Percentiles rank a stretch among this genome's conserved stretches.
Conservation (phyloP, 2,888 invertebrate genomes). For the Meteorus cinctellus region DNA sequence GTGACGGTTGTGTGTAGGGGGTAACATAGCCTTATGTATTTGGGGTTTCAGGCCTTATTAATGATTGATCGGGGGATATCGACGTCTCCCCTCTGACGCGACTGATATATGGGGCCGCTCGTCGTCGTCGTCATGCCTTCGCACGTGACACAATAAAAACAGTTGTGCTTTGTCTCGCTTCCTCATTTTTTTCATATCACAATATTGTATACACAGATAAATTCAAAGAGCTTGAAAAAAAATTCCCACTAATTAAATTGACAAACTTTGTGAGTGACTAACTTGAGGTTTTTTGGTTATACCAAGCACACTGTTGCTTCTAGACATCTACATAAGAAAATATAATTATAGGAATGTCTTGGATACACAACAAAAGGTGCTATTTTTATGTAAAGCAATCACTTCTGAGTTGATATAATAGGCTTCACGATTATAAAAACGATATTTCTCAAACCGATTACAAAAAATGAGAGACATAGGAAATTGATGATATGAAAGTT, state of each 20-base stretch:
- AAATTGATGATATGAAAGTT: background rate
- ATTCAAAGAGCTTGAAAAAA: background rate
- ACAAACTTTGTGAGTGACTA: too few species aligned
- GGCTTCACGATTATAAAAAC: too few species aligned
- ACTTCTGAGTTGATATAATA: too few species aligned
- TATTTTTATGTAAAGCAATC: too few species aligned
- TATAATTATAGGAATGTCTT: too few species aligned
- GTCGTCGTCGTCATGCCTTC: slow-evolving; percentile 57
- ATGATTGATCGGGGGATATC: slow-evolving; percentile 74
- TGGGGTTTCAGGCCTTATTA: slow-evolving; percentile 73
- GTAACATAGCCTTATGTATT: slow-evolving; percentile 64
- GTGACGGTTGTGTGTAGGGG: slow-evolving; percentile 40
- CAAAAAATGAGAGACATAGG: background rate
- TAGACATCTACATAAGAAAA: too few species aligned
- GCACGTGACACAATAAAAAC: slow-evolving; percentile 73
- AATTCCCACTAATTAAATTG: background rate
- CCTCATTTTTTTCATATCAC: slow-evolving; percentile 2
- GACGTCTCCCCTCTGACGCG: slow-evolving; percentile 71
- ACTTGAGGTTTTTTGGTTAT: too few species aligned
- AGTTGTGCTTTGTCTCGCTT: slow-evolving; percentile 46
- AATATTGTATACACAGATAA: background rate
- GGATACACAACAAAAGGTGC: too few species aligned
- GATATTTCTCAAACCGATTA: too few species aligned
- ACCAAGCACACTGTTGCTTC: too few species aligned
- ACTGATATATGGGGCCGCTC: slow-evolving; percentile 70